phyloP scores from a whole-genome alignment of 2,797 vertebrate species.

The Fistularia tabacaria region DNA sequence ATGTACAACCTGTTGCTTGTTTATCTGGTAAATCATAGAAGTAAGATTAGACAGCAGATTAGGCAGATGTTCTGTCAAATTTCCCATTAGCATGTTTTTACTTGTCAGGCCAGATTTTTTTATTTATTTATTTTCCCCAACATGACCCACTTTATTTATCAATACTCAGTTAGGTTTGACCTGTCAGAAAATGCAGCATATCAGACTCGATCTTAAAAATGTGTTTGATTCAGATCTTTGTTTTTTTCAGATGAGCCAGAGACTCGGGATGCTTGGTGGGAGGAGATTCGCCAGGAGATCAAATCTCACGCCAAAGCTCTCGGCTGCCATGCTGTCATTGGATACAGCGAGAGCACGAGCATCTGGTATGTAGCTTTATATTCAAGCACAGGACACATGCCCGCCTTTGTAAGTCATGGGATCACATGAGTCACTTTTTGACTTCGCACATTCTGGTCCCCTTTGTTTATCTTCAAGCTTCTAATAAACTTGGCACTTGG shows the following conservation, averaged over 20 bases:
- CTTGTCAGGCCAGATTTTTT: neutral
- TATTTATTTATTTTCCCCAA: conserved; percentile 3
- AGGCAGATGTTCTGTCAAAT: conserved; percentile 9
- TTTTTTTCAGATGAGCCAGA: conserved; percentile 98
- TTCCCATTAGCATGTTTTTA: conserved; percentile 14
- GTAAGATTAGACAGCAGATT: conserved; percentile 11
- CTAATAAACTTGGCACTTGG: no score
- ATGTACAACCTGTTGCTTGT: conserved; percentile 31
- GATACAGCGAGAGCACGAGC: conserved; percentile 98
- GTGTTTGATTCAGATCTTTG: conserved; percentile 32
- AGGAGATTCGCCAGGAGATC: conserved; percentile 98
- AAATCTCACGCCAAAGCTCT: conserved; percentile 98
- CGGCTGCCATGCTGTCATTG: conserved; percentile 96
- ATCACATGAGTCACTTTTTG: no score
- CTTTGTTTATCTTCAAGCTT: no score
- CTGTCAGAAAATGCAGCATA: conserved; percentile 1
- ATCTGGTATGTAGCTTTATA: conserved; percentile 83
- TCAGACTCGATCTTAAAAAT: conserved; percentile 3
- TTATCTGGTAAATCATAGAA: conserved; percentile 39
- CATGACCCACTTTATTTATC: neutral
- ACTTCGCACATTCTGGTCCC: no score
- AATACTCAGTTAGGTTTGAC: conserved; percentile 9
- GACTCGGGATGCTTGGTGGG: conserved; percentile 99
- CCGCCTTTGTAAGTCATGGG: neutral
- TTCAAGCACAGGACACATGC: neutral